These are phyloP conservation scores for Peribatodes rhomboidaria DNA, from an alignment of 2,888 invertebrate genomes.

Conservation along the genomic window DNA sequence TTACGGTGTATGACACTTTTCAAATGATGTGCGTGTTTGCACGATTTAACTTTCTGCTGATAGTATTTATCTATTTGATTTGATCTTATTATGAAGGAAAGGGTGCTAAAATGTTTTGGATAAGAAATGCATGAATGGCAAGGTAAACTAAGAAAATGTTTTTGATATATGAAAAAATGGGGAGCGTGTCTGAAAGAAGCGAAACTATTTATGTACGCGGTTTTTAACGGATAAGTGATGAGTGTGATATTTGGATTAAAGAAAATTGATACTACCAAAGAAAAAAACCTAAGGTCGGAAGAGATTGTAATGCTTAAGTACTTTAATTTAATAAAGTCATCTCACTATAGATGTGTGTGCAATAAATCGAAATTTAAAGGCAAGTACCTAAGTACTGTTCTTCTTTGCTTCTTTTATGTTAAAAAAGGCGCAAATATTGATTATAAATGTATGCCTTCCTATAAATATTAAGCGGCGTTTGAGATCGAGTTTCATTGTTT, in stretches of 20 bases:
- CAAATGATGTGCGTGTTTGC: not conserved
- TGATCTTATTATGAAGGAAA: slow-evolving; percentile 22
- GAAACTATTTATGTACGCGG: slow-evolving; percentile 50
- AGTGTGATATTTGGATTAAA: slow-evolving; percentile 69
- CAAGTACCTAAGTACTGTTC: not conserved
- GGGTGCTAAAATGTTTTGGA: slow-evolving; percentile 42
- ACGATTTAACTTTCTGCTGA: not conserved
- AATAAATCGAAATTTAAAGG: not conserved
- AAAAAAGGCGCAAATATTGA: not conserved
- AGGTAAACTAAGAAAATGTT: slow-evolving; percentile 16
- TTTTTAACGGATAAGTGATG: slow-evolving; percentile 69
- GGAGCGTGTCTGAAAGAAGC: slow-evolving; percentile 24
- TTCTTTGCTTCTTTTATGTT: not conserved
- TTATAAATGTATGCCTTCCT: not conserved
- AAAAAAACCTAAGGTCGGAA: slow-evolving; percentile 39
- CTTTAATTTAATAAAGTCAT: not conserved
- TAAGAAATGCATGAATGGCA: slow-evolving; percentile 41
- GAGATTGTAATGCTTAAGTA: slow-evolving; percentile 21
- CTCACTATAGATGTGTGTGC: not conserved
- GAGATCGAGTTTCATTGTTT: not conserved
- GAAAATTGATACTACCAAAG: slow-evolving; percentile 63
- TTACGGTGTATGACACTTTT: not conserved
- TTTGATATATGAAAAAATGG: slow-evolving; percentile 4
- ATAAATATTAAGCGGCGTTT: not conserved
- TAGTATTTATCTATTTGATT: slow-evolving; percentile 4